Base-by-base conservation (phyloP, 1,140 invertebrate genomes). In the Drosophila pectinifera region DNA sequence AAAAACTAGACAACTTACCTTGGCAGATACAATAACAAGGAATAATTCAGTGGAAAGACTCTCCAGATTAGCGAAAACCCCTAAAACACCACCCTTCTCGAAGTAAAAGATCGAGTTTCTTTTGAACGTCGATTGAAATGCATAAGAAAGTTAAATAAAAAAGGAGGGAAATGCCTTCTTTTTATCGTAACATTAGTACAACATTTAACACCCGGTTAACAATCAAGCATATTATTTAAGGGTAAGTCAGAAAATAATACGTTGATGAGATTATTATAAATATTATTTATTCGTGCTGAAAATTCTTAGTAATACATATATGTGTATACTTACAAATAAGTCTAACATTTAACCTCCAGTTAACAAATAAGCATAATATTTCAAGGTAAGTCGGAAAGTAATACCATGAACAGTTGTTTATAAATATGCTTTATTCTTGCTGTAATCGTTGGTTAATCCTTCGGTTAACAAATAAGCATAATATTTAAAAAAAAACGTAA, bases 21-120 rank as follows among this genome's bases (percentile, higher is more conserved):
- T 31, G 1, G 45, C 79, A 3, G 78, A 77, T 4, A 79, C 16
- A 42, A 73, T 73, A 1, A 67, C 20, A 31, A 81, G 62, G 4
- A 68, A 80, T 7, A 61, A 26, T 16, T 80, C 57, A 26, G 80
- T 77, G 4, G 79, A 77, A n/a, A 81, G 1, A 36, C 1, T 0
- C 57, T 53, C 6, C 38, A 1, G 4, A 80, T 5, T 16, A 77
- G 14, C 4, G 48, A 56, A 13, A 49, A 16, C 41, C 55, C 68
- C 18, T n/a, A n/a, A 43, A 59, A 5, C 54, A 62, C 48, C 58
- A 48, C 2, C 16, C 4, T 36, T 24, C 1, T 24, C 13, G 1
- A 59, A 14, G 1, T 20, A 14, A 26, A 61, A 67, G 18, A 58
- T 45, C 65, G 39, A 3, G 39, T n/a, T 46, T n/a, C 18, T 31